Base-by-base conservation (phyloP, 1,140 invertebrate genomes). In the Uloborus diversus region DNA sequence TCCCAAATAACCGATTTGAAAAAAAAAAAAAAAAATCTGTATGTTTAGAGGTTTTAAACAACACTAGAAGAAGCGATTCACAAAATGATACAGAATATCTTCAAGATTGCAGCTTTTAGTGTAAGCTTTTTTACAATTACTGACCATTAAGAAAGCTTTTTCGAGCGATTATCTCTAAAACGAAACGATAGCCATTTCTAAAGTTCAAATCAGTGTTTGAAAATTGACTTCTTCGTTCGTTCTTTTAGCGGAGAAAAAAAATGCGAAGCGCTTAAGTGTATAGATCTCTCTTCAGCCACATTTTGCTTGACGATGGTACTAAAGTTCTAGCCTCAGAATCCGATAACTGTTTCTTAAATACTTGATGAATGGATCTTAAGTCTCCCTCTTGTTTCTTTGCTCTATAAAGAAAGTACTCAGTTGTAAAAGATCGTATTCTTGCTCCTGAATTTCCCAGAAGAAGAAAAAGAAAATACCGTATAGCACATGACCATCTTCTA, bases 321-420 rank as follows among this genome's bases (percentile, higher is more conserved):
- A n/a, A 49, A 53, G 37, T 51, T 32, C 11, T 37, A 53, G 65
- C 37, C 42, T 59, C 70, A 42, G 70, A 73, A 73, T 61, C 49
- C 70, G 70, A 59, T 73, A 73, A 73, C 70, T 73, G 71, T 65
- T 65, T 59, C 71, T 76, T 76, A 76, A 76, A 76, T 76, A 76
- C 59, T 76, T 76, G 71, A 76, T 76, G 71, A 76, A 76, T 76
- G 71, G 59, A 42, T 42, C 47, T 25, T 42, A 57, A 27, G 53
- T 37, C 51, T 25, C 51, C 49, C n/a, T 17, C 28, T 9, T 59
- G 32, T 49, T 47, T 35, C 17, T 30, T 47, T 61, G 49, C 33
- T 14, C 57, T 49, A 47, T 73, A 62, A 59, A 73, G 57, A 37
- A 23, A 33, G 25, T 37, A 61, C 35, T 73, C 62, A 56, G 62